phyloP scores from a whole-genome alignment of 2,797 vertebrate genomes.

The Pangasius djambal region DNA sequence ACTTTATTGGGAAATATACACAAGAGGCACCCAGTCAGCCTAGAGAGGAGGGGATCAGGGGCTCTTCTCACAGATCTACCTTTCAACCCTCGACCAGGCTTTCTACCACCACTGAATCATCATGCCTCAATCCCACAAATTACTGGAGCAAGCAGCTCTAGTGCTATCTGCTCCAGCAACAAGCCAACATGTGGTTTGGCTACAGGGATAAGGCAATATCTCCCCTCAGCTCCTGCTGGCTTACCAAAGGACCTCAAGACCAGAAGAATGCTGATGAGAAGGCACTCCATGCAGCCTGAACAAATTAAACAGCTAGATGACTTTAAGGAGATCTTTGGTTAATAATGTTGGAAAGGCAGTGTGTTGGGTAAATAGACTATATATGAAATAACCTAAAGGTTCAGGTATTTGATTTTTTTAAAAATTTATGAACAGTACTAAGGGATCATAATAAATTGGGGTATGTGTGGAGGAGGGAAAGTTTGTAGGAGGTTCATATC shows the following conservation, averaged over 20 bases:
- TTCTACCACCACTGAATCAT: constrained; percentile 84
- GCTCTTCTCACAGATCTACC: constrained; percentile 72
- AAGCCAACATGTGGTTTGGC: constrained; percentile 67
- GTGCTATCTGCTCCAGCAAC: constrained; percentile 52
- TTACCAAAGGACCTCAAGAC: constrained; percentile 79
- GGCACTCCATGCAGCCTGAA: constrained; percentile 88
- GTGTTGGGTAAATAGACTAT: neutral
- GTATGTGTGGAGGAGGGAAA: neutral
- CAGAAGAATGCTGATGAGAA: constrained; percentile 81
- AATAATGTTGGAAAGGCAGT: constrained; percentile 10
- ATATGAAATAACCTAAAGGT: neutral
- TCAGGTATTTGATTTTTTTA: neutral
- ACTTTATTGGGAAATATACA: constrained; percentile 52
- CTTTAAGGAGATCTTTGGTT: constrained; percentile 63
- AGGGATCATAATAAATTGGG: neutral
- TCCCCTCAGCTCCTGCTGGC: constrained; percentile 79
- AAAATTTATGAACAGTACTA: neutral
- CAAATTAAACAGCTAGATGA: constrained; percentile 81
- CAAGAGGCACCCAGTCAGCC: constrained; percentile 68
- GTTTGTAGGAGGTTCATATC: neutral
- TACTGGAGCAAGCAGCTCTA: constrained; percentile 52
- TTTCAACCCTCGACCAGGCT: constrained; percentile 73
- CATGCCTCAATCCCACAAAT: constrained; percentile 65
- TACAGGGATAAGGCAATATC: constrained; percentile 68
- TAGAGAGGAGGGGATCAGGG: constrained; percentile 78